Conservation (phyloP, 2,888 invertebrate species). For the Drosophila phalerata region DNA sequence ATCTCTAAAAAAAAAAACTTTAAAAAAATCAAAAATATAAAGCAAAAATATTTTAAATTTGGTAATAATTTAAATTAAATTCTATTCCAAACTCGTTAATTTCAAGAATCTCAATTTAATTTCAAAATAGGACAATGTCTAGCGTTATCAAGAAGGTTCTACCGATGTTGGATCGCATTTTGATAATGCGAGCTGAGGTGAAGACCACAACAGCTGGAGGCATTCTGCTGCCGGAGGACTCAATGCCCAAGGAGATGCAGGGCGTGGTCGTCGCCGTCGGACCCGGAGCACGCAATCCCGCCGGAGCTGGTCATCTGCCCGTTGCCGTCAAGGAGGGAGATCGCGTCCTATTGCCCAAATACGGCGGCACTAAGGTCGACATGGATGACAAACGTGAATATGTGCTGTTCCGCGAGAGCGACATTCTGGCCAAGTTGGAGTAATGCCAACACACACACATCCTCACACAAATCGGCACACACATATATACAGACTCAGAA, state of each 20-base stretch:
- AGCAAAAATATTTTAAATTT: neutral
- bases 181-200: conserved; percentile 96
- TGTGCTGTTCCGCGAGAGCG: conserved; percentile 96
- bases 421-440: conserved; percentile 96
- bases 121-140: conserved; percentile 46
- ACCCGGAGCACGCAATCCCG: conserved; percentile 93
- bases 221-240: conserved; percentile 98
- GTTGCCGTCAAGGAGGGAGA: conserved; percentile 95
- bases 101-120: neutral
- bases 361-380: conserved; percentile 98
- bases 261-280: conserved; percentile 98
- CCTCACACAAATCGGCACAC: neutral
- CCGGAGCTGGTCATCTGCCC: conserved; percentile 94
- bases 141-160: conserved; percentile 88
- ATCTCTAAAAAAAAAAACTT: conserved; percentile 12
- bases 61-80: neutral
- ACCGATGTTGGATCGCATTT: conserved; percentile 97
- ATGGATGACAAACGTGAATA: conserved; percentile 96
- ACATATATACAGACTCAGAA: neutral
- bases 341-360: conserved; percentile 97
- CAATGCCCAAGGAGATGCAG: conserved; percentile 95
- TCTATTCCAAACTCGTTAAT: too few relatives aligned
- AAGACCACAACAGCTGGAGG: conserved; percentile 97
- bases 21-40: conserved; percentile 20
- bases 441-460: conserved; percentile 39